Evolutionary conservation across 1,140 invertebrate genomes (phyloP), one percentile per base, ranked within the genome.

Genomic region (Leptopilina boulardi): DNA sequence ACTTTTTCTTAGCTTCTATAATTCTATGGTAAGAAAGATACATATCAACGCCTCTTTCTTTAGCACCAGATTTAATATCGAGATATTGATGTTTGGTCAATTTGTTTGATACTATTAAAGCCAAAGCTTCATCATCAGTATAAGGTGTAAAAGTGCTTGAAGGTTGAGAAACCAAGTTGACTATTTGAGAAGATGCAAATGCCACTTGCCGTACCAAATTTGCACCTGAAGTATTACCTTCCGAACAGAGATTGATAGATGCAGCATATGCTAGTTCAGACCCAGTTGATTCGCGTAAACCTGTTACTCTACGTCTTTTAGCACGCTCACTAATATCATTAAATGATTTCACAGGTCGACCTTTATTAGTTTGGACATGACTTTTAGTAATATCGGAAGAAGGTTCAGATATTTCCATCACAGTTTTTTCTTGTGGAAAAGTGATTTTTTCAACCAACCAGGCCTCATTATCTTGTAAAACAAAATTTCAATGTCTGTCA

Each of bases 161-260:
- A 15, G 44, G 44, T n/a, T 47, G 13, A 47, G 1, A n/a, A 47
- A 15, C 13, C 13, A 13, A 9, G 3, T 13, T 47, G 3, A n/a
- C 15, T 4, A n/a, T 47, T 47, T 13, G 10, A 15, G 44, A 47
- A 47, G 44, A 47, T n/a, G 44, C 13, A 15, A 47, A 13, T 47
- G 44, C 44, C 13, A 47, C 44, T 47, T 47, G 11, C 15, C 44
- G 44, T n/a, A 47, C 15, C 13, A 47, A 47, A 15, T 47, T n/a
- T 47, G 44, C 44, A n/a, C 44, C 44, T 47, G 44, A 47, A 47
- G 44, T 47, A 47, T 47, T 47, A 47, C 44, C 44, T 47, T 47
- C 44, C 44, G 15, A 15, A 47, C 44, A 13, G 13, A 47, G 15
- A 47, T 47, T 47, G 10, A 47, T 47, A 4, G 44, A 47, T 47